Base-by-base conservation (phyloP, 2,797 vertebrate genomes). In the Lutjanus argentimaculatus region DNA sequence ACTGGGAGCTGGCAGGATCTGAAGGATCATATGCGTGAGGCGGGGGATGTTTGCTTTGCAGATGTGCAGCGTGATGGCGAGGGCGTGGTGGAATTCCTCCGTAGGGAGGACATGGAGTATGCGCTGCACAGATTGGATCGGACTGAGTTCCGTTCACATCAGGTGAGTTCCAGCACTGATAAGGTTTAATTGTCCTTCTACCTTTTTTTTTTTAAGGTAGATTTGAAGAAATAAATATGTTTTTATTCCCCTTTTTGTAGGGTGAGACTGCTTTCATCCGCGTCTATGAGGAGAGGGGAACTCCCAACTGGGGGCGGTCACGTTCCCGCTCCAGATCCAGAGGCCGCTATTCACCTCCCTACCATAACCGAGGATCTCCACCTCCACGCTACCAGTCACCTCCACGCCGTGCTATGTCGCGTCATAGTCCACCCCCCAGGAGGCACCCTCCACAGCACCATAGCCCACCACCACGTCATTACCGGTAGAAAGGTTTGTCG, bases 1-100 rank as follows among this genome's bases (percentile, higher is more conserved):
- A 96, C 96, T 72, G 97, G 96, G 78, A 98, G 97, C 91, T 98
- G 97, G 97, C 97, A 97, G 92, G 97, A 98, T 93, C 95, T 97
- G 89, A 97, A 98, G 91, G 96, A 97, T 93, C 97, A 97, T 61
- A 96, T 95, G 96, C 93, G 97, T 30, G 96, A 97, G 88, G 96
- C 97, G 21, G 97, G 96, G 61, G 97, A 97, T 13, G 96, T 97
- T 84, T 97, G 96, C 88, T 97, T 97, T 43, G 96, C 97, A 74
- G 97, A 97, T 22, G 96, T 96, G 82, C 96, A 97, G 89, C 94
- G 97, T 48, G 96, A 97, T 2, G 95, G 97, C 52, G 96, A 96
- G 82, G 97, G 96, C 2, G 96, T 97, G 70, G 97, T 97, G 66
- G 96, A 97, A 48, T 98, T 98, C 86, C 95, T 97, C 66, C 96